These are phyloP conservation scores for Cercopithecus mona DNA, from an alignment of 2,113 vertebrate genomes.

Conservation along the genomic window DNA sequence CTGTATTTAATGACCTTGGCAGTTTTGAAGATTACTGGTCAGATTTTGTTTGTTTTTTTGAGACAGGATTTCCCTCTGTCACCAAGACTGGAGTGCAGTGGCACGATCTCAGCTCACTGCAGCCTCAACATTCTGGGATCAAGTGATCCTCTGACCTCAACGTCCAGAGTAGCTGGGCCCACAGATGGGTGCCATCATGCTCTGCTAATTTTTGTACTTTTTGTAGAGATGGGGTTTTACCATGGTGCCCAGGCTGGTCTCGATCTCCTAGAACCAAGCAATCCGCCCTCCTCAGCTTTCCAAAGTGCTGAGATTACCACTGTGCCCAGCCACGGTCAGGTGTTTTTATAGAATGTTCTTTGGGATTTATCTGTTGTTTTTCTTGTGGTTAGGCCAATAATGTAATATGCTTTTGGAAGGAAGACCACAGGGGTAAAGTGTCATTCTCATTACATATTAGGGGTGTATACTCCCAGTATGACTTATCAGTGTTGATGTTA, in stretches of 20 bases:
- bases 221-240: background rate
- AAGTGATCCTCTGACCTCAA: background rate
- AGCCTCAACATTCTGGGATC: background rate
- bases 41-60: background rate
- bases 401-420: background rate
- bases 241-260: background rate
- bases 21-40: conserved; percentile 36
- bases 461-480: background rate
- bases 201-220: background rate
- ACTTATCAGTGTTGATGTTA: background rate
- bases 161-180: background rate
- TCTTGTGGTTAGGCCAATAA: background rate
- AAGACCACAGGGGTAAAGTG: background rate
- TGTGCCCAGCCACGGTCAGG: background rate
- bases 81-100: background rate
- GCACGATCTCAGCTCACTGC: background rate
- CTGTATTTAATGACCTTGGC: conserved; percentile 14
- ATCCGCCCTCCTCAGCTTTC: background rate
- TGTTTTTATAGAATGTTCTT: conserved; percentile 15
- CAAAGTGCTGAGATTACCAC: background rate
- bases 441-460: background rate
- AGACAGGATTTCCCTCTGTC: background rate
- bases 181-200: background rate
- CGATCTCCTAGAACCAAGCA: background rate
- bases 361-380: conserved; percentile 15